A percentile compares a stretch with the other conserved stretches of the same genome.
Conservation (phyloP, 2,888 invertebrate species). For the Himalopsyche japonica region DNA sequence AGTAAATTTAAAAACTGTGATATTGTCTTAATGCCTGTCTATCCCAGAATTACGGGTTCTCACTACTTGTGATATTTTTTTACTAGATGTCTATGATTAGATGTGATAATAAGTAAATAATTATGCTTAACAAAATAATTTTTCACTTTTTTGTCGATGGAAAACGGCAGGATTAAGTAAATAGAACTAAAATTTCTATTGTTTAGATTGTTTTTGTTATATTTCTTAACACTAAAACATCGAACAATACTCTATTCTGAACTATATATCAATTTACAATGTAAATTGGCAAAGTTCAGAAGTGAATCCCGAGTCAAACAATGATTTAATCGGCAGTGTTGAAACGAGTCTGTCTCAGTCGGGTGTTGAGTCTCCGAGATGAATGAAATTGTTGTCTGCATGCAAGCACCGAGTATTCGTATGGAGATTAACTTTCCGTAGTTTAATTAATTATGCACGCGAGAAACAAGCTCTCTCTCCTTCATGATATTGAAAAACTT, state of each 20-base stretch:
- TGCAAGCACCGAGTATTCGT: constrained; percentile 7
- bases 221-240: not conserved
- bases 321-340: not conserved
- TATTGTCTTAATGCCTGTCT: no score
- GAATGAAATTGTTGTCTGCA: constrained; percentile 8
- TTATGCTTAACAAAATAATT: no score
- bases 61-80: no score
- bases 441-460: constrained; percentile 7
- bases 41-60: no score
- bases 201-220: not conserved
- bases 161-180: no score
- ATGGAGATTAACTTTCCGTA: constrained; percentile 18
- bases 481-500: constrained; percentile 1
- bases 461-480: not conserved
- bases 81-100: no score
- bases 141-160: no score
- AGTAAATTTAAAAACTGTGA: no score
- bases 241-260: not conserved
- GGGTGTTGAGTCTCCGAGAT: not conserved
- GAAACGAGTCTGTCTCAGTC: not conserved
- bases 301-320: not conserved
- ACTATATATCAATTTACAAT: constrained; percentile 5
- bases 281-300: constrained; percentile 15
- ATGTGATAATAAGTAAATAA: no score
- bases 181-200: no score